Percentiles rank a stretch among this genome's conserved stretches.
Conservation (phyloP, 1,140 invertebrate genomes). For the Pentalonia nigronervosa region DNA sequence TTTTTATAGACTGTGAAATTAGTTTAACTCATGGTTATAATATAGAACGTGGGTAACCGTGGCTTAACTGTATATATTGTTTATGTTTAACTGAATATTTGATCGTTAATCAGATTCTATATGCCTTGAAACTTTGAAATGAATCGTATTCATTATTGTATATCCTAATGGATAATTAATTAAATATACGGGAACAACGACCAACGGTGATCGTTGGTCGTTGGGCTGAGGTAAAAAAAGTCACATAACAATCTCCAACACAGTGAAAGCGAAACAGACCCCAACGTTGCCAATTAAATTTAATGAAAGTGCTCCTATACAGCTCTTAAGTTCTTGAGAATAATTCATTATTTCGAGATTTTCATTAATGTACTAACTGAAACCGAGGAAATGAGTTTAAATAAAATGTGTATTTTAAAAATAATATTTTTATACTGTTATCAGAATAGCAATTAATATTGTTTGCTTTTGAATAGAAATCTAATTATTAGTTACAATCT, state of each 20-base stretch:
- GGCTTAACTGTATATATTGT: not conserved
- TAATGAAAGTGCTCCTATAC: not conserved
- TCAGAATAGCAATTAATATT: not conserved
- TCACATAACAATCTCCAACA: not conserved
- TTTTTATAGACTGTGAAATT: not conserved
- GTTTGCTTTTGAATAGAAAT: not conserved
- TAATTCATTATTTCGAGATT: conserved; percentile 3
- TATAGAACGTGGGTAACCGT: not conserved
- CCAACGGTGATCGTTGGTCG: not conserved
- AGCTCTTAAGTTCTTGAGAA: not conserved
- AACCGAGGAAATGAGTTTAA: not conserved
- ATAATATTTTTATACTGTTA: not conserved
- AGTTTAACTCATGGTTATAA: not conserved
- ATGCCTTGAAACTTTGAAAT: not conserved
- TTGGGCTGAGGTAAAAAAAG: not conserved
- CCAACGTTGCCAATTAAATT: not conserved
- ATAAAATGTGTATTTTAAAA: not conserved
- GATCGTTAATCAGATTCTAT: not conserved
- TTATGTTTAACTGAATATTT: not conserved
- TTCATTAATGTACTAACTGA: not conserved
- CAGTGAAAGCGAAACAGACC: not conserved
- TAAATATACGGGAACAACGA: not conserved
- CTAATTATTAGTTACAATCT: not conserved
- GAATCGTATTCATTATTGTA: not conserved
- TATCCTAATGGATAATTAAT: conserved; percentile 23